phyloP scores from a whole-genome alignment of 2,113 vertebrate species.

The Stomatorhinus ivindoensis region DNA sequence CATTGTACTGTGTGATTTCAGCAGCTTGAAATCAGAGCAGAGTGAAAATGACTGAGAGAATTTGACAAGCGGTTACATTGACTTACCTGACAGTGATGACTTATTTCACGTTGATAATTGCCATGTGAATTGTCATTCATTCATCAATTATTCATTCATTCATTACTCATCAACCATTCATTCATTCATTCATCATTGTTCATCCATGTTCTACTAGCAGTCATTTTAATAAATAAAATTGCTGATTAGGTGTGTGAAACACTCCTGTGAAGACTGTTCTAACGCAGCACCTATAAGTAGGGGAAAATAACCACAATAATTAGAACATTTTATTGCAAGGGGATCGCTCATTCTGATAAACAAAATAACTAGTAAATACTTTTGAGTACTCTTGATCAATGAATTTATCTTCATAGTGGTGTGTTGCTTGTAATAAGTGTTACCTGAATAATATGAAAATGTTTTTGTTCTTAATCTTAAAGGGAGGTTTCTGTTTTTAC shows the following conservation, averaged over 20 bases:
- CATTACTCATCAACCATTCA: not conserved
- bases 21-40: not conserved
- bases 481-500: not conserved
- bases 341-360: not conserved
- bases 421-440: not conserved
- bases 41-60: not conserved
- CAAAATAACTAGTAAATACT: not conserved
- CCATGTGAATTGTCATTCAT: too few species aligned
- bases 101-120: not conserved
- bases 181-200: not conserved
- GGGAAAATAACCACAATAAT: not conserved
- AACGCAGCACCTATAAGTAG: not conserved
- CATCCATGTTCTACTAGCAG: not conserved
- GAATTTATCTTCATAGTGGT: not conserved
- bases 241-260: not conserved
- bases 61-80: not conserved
- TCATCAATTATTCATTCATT: not conserved
- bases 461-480: not conserved
- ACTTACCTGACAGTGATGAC: not conserved
- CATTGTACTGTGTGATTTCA: not conserved
- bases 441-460: not conserved
- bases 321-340: not conserved
- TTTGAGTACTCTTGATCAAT: not conserved
- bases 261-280: not conserved
- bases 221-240: not conserved